A percentile compares a stretch with the other conserved stretches of the same genome.
Evolutionary conservation across 1,140 invertebrate species (phyloP).

Genomic region (Drosophila guanche): DNA sequence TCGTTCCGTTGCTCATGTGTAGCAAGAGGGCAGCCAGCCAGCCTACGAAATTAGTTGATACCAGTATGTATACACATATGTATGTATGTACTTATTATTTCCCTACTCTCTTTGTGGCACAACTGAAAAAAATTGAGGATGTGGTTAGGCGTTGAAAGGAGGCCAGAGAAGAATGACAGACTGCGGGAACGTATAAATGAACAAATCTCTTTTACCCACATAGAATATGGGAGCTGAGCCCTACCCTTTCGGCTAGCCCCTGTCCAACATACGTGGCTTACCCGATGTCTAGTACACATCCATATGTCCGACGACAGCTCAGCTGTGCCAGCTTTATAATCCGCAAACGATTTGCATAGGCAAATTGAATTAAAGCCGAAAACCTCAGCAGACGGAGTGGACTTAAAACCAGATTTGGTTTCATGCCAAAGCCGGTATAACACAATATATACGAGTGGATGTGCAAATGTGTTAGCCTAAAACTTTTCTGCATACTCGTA

Average conservation of each 20-base stretch:
- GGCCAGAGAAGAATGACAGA: background rate
- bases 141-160: constrained; percentile 53
- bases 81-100: constrained; percentile 5
- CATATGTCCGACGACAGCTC: constrained; percentile 9
- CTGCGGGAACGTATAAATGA: constrained; percentile 16
- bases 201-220: constrained; percentile 72
- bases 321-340: constrained; percentile 55
- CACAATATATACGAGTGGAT: no score
- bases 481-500: constrained; percentile 54
- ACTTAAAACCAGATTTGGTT: constrained; percentile 67
- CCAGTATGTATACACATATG: constrained; percentile 7
- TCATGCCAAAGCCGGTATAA: constrained; percentile 36
- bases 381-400: constrained; percentile 55
- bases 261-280: background rate
- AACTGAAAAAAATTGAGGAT: constrained; percentile 74
- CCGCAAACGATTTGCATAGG: constrained; percentile 64
- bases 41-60: constrained; percentile 55
- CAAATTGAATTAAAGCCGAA: constrained; percentile 76
- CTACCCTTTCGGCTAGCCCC: background rate
- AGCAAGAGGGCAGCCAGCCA: constrained; percentile 28
- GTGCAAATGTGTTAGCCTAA: constrained; percentile 45
- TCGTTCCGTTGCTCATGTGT: constrained; percentile 54
- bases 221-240: constrained; percentile 2
- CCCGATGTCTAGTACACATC: constrained; percentile 4
- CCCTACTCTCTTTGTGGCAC: constrained; percentile 48